A percentile compares a stretch with the other conserved stretches of the same genome.
Conservation (phyloP, 2,113 vertebrate species). For the Boulengeromyrus knoepffleri region DNA sequence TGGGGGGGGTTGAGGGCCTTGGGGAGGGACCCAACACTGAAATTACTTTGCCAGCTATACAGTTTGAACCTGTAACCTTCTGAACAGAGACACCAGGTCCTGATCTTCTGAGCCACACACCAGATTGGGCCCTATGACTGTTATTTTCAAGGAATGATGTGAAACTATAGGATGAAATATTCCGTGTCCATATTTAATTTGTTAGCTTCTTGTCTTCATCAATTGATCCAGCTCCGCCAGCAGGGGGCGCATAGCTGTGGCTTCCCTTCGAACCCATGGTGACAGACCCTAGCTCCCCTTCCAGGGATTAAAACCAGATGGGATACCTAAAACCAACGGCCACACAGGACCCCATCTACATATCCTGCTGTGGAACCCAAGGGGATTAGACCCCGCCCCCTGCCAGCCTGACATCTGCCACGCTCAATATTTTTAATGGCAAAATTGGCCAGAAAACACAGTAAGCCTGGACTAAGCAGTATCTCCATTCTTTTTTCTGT, state of each 20-base stretch:
- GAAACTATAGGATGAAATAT: not conserved
- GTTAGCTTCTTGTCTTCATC: not conserved
- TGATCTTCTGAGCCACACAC: not conserved
- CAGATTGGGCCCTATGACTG: not conserved
- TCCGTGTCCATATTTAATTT: not conserved
- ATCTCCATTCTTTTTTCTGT: not conserved
- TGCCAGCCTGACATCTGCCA: slow-evolving; percentile 29
- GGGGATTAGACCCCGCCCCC: not conserved
- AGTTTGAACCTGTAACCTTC: not conserved
- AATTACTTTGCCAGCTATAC: not conserved
- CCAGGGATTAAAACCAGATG: not conserved
- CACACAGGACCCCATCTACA: not conserved
- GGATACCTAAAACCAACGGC: not conserved
- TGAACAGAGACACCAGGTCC: not conserved
- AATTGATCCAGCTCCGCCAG: not conserved
- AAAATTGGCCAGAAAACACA: slow-evolving; percentile 26
- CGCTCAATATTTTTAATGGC: slow-evolving; percentile 36
- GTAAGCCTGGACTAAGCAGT: not conserved
- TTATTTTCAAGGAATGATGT: not conserved
- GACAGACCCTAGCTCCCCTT: not conserved
- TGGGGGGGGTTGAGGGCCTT: not conserved
- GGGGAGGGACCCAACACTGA: not conserved
- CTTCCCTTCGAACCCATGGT: not conserved
- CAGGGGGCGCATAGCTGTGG: not conserved
- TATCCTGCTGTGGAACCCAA: slow-evolving; percentile 13